Conservation (phyloP, 2,888 invertebrate genomes). For the Diabrotica balteata region DNA sequence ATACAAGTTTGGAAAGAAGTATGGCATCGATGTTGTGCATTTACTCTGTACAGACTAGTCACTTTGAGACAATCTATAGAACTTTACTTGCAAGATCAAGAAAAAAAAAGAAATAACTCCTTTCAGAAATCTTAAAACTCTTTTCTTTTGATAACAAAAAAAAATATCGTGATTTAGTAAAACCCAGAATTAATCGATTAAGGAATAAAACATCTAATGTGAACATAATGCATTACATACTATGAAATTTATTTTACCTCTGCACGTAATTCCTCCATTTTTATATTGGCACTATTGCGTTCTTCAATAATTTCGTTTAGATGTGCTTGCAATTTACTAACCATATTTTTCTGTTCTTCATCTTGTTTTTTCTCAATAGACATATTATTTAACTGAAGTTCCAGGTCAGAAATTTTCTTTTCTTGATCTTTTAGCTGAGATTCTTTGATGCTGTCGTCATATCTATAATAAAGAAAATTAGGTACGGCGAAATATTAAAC, state of each 20-base stretch:
- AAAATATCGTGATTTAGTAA: too few relatives aligned
- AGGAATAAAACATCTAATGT: background rate
- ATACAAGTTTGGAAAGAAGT: too few relatives aligned
- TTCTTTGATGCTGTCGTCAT: conserved; percentile 41
- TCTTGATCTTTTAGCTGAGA: conserved; percentile 47
- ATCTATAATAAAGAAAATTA: conserved; percentile 10
- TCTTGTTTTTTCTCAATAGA: conserved; percentile 30
- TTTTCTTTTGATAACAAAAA: too few relatives aligned
- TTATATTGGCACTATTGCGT: conserved; percentile 4
- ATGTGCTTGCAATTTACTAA: conserved; percentile 8
- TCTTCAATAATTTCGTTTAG: conserved; percentile 26
- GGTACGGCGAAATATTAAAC: too few relatives aligned
- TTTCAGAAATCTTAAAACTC: too few relatives aligned
- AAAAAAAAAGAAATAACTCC: too few relatives aligned
- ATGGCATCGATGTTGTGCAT: too few relatives aligned
- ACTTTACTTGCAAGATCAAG: too few relatives aligned
- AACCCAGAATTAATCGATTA: too few relatives aligned
- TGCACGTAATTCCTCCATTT: conserved; percentile 3
- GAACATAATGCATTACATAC: background rate
- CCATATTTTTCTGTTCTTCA: conserved; percentile 3
- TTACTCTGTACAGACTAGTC: too few relatives aligned
- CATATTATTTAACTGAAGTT: conserved; percentile 32
- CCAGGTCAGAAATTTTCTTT: conserved; percentile 45
- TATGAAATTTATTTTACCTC: background rate
- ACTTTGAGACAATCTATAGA: too few relatives aligned